Evolutionary conservation across 2,113 vertebrate species (phyloP).

Genomic region (Zapornia atra): DNA sequence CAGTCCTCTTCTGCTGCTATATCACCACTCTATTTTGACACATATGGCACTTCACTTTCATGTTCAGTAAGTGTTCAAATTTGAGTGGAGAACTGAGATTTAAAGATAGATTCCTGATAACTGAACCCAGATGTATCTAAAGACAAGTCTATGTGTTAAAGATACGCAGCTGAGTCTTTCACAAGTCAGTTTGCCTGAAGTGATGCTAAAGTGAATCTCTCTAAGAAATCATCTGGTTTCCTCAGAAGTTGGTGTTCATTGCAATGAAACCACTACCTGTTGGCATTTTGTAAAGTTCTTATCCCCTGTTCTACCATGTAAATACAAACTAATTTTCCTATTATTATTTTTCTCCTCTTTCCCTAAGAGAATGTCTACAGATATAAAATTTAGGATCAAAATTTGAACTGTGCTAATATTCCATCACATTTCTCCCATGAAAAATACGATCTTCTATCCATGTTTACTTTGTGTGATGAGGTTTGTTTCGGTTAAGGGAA

Average conservation of each 20-base stretch:
- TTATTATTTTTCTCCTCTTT: too few species aligned
- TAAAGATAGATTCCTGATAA: background rate
- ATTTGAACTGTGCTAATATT: background rate
- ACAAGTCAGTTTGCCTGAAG: background rate
- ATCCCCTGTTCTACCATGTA: background rate
- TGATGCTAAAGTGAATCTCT: background rate
- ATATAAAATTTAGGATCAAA: background rate
- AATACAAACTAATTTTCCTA: background rate
- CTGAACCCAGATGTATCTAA: background rate
- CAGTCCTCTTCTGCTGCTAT: background rate
- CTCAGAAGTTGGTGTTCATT: background rate
- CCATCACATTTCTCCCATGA: rapidly evolving
- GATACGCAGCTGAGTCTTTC: background rate
- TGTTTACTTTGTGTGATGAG: background rate
- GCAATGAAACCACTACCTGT: background rate
- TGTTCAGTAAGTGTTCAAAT: background rate
- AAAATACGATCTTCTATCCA: background rate
- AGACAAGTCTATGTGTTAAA: background rate
- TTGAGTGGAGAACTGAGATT: background rate
- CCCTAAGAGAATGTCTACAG: background rate
- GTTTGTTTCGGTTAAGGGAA: background rate
- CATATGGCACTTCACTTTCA: rapidly evolving
- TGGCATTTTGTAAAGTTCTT: background rate
- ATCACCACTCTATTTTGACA: background rate
- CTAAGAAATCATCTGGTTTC: background rate